These are phyloP conservation scores for Lycophotia porphyrea DNA, from an alignment of 2,888 invertebrate genomes.

Conservation along the genomic window DNA sequence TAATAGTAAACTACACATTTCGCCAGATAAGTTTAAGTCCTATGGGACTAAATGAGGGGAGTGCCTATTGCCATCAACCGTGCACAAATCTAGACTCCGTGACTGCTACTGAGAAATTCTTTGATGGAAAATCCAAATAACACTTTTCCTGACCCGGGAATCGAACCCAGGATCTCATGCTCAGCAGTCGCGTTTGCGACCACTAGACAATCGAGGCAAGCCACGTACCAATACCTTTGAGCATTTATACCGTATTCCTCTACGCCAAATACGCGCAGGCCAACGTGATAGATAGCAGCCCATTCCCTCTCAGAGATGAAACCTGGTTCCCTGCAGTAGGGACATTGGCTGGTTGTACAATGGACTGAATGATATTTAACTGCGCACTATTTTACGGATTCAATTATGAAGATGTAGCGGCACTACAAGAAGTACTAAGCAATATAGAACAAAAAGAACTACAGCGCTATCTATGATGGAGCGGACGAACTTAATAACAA, in stretches of 20 bases:
- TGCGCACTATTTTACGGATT: no score
- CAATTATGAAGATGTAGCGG: no score
- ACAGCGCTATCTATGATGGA: no score
- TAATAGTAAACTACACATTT: neutral
- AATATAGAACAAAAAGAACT: no score
- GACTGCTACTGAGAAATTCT: neutral
- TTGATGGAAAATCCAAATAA: neutral
- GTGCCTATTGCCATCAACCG: neutral
- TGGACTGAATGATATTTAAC: neutral
- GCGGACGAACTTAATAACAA: no score
- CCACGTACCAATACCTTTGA: neutral
- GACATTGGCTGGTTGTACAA: neutral
- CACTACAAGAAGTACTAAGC: no score
- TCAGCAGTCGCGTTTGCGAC: neutral
- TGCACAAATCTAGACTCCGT: neutral
- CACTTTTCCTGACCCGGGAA: neutral
- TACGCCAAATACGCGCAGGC: neutral
- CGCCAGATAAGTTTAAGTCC: neutral
- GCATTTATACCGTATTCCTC: neutral
- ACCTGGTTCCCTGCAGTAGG: neutral
- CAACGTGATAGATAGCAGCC: neutral
- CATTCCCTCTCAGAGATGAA: neutral
- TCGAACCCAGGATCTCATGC: neutral
- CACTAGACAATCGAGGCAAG: neutral
- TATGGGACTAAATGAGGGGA: neutral